Evolutionary conservation across 2,113 vertebrate genomes (phyloP).

Genomic region (Notechis scutatus): DNA sequence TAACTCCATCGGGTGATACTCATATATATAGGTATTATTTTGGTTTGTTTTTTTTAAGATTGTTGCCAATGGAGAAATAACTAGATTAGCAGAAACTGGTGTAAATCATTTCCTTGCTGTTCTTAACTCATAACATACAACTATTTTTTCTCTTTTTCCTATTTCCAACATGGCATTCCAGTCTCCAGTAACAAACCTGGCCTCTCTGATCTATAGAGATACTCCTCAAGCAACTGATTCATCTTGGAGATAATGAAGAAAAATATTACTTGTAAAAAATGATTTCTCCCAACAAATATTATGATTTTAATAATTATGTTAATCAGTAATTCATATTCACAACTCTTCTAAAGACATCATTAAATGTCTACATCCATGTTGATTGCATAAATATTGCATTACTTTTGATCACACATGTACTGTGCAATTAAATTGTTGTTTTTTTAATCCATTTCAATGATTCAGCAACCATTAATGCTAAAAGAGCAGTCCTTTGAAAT

Average conservation of each 20-base stretch:
- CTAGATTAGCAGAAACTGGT: not conserved
- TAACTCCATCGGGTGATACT: not conserved
- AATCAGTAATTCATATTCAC: conserved; percentile 74
- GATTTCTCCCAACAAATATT: conserved; percentile 67
- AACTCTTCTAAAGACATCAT: conserved; percentile 62
- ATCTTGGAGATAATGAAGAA: conserved; percentile 51
- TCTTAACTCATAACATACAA: not conserved
- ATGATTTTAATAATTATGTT: conserved; percentile 73
- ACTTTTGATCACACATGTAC: conserved; percentile 65
- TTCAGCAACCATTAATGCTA: not conserved
- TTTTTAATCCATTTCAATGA: conserved; percentile 5
- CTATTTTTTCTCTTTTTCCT: not conserved
- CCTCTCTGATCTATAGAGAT: conserved; percentile 4
- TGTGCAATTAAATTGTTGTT: conserved; percentile 53
- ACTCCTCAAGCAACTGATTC: conserved; percentile 51
- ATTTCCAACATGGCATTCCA: not conserved
- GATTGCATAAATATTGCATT: conserved; percentile 80
- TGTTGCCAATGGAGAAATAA: not conserved
- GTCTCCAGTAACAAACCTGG: not conserved
- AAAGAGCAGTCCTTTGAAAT: not conserved
- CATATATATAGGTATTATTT: not conserved
- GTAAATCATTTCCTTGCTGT: not conserved
- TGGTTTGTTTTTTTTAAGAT: not conserved
- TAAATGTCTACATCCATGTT: conserved; percentile 69
- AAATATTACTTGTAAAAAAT: conserved; percentile 54